Conservation (phyloP, 2,797 vertebrate genomes). For the Sebastes diploproa region DNA sequence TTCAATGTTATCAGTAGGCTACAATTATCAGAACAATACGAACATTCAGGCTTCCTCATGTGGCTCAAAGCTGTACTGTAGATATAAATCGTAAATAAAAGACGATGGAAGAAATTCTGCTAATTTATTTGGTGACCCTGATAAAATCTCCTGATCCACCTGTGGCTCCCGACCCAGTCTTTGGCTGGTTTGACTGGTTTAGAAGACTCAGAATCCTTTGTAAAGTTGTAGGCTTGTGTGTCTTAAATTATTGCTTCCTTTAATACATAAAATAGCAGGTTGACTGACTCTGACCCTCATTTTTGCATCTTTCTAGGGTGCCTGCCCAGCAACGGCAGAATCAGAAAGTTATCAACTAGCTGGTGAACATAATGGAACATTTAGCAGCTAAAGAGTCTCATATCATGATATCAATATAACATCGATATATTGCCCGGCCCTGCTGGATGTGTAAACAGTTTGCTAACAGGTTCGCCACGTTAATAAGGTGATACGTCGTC, state of each 20-base stretch:
- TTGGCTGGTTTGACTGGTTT: background rate
- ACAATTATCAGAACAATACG: too few relatives aligned
- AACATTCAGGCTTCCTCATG: too few relatives aligned
- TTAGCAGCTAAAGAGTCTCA: background rate
- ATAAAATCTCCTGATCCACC: too few relatives aligned
- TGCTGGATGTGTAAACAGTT: background rate
- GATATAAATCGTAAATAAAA: too few relatives aligned
- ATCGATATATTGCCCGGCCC: too few relatives aligned
- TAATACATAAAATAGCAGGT: background rate
- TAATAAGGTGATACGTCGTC: background rate
- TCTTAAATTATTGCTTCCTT: background rate
- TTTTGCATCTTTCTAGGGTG: background rate
- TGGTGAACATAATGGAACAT: background rate
- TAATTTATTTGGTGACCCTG: rapidly evolving
- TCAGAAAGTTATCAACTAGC: background rate
- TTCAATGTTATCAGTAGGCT: too few relatives aligned
- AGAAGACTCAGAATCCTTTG: background rate
- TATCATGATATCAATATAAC: rapidly evolving
- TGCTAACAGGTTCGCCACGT: background rate
- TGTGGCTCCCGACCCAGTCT: too few relatives aligned
- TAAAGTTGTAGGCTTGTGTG: background rate
- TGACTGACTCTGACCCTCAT: background rate
- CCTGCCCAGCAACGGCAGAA: background rate
- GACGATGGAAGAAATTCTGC: too few relatives aligned
- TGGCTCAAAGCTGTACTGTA: too few relatives aligned